Evolutionary conservation across 2,888 invertebrate species (phyloP), one percentile per base, ranked within the genome.

Genomic region (Acleris holmiana): DNA sequence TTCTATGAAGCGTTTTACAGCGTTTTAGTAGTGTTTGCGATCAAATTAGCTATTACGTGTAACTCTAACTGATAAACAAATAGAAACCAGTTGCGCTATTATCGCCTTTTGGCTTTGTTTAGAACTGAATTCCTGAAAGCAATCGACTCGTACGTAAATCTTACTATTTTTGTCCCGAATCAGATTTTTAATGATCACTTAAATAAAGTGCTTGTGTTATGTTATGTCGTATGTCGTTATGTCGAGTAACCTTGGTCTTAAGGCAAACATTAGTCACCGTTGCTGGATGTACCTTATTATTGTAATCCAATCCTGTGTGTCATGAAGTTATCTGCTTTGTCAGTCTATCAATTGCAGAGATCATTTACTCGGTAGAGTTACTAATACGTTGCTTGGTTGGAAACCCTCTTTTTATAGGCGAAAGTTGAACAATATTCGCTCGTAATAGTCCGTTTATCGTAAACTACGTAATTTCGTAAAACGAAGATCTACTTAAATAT

Each of bases 21-120:
- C 10, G 15, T 63, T 17, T 5, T 19, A 35, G 17, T 10, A 63
- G n/a, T 17, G 1, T 41, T 6, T 46, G 50, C 21, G 57, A 41
- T 25, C 53, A 47, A 53, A 53, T 53, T 51, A 41, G 41, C 47
- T n/a, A 47, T 58, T 47, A 50, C 21, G 17, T 10, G 35, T n/a
- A 19, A 18, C 25, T 58, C 63, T 58, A 58, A 64, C 47, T 18
- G 40, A 53, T 64, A 58, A 53, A 23, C 40, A 53, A 53, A 53
- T 40, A 40, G 40, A 13, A 35, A 51, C 10, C 19, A 51, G 18
- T 10, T 29, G 10, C 29, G 4, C 18, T 35, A 18, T 29, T 29
- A 29, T 15, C 15, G 29, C 29, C 29, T 18, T 35, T 18, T 35
- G 19, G 15, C 35, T 21, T 29, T 25, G 15, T 19, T 35, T 17